Percentiles rank a stretch among this genome's conserved stretches.
Evolutionary conservation across 2,797 vertebrate species (phyloP).

Genomic region (Danio jaintianensis): DNA sequence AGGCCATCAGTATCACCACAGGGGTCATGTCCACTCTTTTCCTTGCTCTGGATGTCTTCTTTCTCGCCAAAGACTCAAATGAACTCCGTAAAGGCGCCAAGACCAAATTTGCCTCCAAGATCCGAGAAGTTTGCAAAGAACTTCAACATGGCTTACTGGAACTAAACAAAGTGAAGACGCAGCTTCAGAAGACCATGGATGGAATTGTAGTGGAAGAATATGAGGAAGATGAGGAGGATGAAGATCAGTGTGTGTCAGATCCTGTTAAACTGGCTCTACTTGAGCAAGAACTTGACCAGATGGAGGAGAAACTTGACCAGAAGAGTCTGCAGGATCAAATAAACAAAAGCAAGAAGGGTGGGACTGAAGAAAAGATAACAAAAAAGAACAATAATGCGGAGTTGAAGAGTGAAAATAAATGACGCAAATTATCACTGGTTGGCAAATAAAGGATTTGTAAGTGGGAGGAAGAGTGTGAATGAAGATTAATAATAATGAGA

Average conservation of each 20-base stretch:
- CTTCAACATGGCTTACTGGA: constrained; percentile 76
- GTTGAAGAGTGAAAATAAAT: not conserved
- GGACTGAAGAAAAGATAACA: constrained; percentile 3
- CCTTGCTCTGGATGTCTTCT: constrained; percentile 80
- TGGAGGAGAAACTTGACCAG: constrained; percentile 75
- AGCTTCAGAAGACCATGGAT: constrained; percentile 78
- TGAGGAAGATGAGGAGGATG: constrained; percentile 56
- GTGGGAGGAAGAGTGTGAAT: too few species aligned
- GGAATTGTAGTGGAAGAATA: constrained; percentile 75
- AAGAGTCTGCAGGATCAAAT: constrained; percentile 62
- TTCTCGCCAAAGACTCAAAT: constrained; percentile 80
- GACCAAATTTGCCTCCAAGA: constrained; percentile 79
- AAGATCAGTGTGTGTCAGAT: constrained; percentile 51
- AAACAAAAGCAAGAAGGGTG: constrained; percentile 47
- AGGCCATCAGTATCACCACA: constrained; percentile 77
- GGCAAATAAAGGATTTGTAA: too few species aligned
- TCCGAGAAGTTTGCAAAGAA: constrained; percentile 77
- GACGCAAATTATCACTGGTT: not conserved
- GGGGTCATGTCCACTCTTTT: constrained; percentile 81
- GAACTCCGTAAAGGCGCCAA: constrained; percentile 80
- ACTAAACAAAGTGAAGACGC: constrained; percentile 74
- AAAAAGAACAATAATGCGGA: constrained; percentile 8
- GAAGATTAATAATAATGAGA: too few species aligned
- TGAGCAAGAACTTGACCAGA: constrained; percentile 74
- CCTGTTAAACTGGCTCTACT: constrained; percentile 72